Conservation (phyloP, 2,797 vertebrate species). For the Rhinoraja longicauda region DNA sequence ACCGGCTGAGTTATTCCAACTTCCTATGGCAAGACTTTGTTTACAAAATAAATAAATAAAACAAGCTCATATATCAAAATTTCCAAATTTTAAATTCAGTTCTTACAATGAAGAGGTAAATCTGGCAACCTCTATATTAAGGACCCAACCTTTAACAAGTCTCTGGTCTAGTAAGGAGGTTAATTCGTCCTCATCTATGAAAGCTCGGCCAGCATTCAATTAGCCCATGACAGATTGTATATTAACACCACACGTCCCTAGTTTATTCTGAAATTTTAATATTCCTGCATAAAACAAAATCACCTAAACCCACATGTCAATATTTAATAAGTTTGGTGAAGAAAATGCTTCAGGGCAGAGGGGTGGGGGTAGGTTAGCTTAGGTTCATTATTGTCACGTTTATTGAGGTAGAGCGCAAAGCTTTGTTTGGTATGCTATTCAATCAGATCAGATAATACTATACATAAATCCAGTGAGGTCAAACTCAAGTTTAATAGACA, state of each 20-base stretch:
- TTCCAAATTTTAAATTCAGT: not conserved
- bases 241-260: not conserved
- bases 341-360: too few species aligned
- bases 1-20: too few species aligned
- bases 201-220: not conserved
- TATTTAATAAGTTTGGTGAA: not conserved
- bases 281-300: not conserved
- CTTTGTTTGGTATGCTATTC: too few species aligned
- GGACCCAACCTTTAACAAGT: not conserved
- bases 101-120: not conserved
- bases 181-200: not conserved
- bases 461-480: too few species aligned
- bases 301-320: not conserved
- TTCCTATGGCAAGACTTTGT: too few species aligned
- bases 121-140: too few species aligned
- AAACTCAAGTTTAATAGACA: too few species aligned
- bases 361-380: too few species aligned
- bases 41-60: too few species aligned
- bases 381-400: too few species aligned
- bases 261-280: not conserved
- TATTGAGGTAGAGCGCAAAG: too few species aligned
- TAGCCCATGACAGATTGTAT: not conserved
- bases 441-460: too few species aligned
- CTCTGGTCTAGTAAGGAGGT: not conserved
- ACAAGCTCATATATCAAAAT: not conserved